Conservation (phyloP, 2,113 vertebrate species). For the Bufo gargarizans region DNA sequence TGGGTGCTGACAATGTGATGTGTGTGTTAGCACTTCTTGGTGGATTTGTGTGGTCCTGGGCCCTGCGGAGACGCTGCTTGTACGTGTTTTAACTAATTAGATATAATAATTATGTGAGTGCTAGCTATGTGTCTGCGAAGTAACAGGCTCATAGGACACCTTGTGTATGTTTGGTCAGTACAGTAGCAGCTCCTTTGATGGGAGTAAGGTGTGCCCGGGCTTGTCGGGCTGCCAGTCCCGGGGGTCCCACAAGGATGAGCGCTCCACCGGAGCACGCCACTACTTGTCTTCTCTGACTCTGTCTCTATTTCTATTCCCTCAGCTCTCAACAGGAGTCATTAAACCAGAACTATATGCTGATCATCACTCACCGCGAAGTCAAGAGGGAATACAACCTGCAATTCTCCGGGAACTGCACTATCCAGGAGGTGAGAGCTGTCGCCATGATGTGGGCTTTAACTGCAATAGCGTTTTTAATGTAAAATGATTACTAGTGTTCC, state of each 20-base stretch:
- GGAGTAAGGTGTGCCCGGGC: conserved; percentile 76
- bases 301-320: conserved; percentile 81
- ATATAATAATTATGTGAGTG: conserved; percentile 13
- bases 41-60: not conserved
- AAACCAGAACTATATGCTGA: conserved; percentile 98
- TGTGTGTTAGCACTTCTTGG: not conserved
- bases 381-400: conserved; percentile 99
- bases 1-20: conserved; percentile 15
- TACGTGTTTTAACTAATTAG: conserved; percentile 30
- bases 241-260: conserved; percentile 78
- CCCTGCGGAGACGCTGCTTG: not conserved
- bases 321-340: conserved; percentile 94
- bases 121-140: conserved; percentile 36
- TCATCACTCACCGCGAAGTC: conserved; percentile 95
- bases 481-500: not conserved
- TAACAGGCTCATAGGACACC: conserved; percentile 61
- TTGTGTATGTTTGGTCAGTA: conserved; percentile 76
- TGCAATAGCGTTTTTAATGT: not conserved
- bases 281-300: conserved; percentile 87
- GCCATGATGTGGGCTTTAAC: not conserved
- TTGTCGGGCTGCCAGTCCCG: conserved; percentile 81
- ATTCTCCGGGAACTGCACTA: conserved; percentile 97
- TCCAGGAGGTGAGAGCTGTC: conserved; percentile 89
- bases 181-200: conserved; percentile 71
- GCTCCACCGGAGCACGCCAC: conserved; percentile 82